Evolutionary conservation across 1,140 invertebrate genomes (phyloP), one percentile per base, ranked within the genome.

Genomic region (Trichogramma pretiosum): DNA sequence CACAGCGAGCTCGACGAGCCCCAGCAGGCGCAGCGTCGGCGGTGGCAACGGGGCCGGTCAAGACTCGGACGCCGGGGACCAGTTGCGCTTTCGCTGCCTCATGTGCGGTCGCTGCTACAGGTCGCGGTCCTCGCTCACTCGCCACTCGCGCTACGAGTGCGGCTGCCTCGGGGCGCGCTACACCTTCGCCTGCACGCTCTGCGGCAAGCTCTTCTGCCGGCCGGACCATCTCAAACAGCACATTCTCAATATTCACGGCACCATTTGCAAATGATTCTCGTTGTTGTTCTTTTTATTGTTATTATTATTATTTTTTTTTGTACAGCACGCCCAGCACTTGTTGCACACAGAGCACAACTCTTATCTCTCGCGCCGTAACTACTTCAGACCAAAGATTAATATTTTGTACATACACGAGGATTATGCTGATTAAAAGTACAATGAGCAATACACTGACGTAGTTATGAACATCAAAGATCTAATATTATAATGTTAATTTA

Each of bases 91-190:
- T 64, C 64, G 62, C 30, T 77, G 75, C 58, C 66, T 73, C 47
- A 70, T 72, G 65, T 77, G 75, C 49, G 72, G 73, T 53, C 65
- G 73, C 34, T 65, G 64, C 44, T 73, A 73, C 59, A 62, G 70
- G 44, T 69, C 68, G 16, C 60, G 69, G 9, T 70, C 67, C 3
- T 70, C 68, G 17, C 60, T 74, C 22, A 74, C 68, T 11, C 54
- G 74, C 45, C 73, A 74, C 60, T 71, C 70, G 44, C 68, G 72
- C 39, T 72, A 72, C 56, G 73, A 74, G 48, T 74, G 73, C 56
- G 67, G 68, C 24, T 61, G 66, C 22, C 62, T 72, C 19, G 70
- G 70, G 8, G 70, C 68, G 30, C 56, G 70, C 21, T 71, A 72
- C 59, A 72, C 70, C 55, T 71, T 72, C 59, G 69, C 68, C 58